Percentiles rank a stretch among this genome's conserved stretches.
phyloP scores from a whole-genome alignment of 2,113 vertebrate species.

The Scolopax mira region DNA sequence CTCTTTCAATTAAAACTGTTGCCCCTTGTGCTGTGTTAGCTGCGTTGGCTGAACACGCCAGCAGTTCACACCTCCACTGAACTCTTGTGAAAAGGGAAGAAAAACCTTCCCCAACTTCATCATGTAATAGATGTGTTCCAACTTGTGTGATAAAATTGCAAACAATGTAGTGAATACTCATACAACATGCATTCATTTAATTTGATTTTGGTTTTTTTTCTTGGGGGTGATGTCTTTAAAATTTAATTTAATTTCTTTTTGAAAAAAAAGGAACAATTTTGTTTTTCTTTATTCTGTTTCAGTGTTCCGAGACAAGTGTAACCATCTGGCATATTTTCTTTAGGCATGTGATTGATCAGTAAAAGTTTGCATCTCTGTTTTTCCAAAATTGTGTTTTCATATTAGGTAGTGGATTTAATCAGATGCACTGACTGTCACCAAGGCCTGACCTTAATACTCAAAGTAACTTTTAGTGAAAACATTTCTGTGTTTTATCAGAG shows the following conservation, averaged over 20 bases:
- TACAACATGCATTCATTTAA: background rate
- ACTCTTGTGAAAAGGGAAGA: background rate
- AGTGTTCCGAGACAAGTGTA: background rate
- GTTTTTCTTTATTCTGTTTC: background rate
- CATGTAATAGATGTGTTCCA: background rate
- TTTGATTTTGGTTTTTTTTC: background rate
- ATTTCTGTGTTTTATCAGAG: accelerated
- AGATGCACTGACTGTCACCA: background rate
- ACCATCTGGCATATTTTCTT: constrained; percentile 34
- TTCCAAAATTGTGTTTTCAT: constrained; percentile 35
- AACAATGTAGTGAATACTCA: background rate
- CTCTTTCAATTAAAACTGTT: too few relatives aligned
- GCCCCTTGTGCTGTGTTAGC: too few relatives aligned
- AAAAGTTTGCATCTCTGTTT: constrained; percentile 29
- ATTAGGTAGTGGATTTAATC: constrained; percentile 7
- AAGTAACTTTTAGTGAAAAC: background rate
- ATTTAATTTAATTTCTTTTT: background rate
- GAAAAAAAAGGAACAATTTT: background rate
- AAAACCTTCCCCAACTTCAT: background rate
- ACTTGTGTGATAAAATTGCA: background rate
- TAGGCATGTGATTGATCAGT: constrained; percentile 51
- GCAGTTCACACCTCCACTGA: background rate
- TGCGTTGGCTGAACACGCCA: background rate
- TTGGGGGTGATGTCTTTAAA: background rate
- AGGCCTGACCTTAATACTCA: background rate